Percentiles rank a stretch among this genome's conserved stretches.
phyloP scores from a whole-genome alignment of 2,797 vertebrate species.

The Acestrorhynchus altus region DNA sequence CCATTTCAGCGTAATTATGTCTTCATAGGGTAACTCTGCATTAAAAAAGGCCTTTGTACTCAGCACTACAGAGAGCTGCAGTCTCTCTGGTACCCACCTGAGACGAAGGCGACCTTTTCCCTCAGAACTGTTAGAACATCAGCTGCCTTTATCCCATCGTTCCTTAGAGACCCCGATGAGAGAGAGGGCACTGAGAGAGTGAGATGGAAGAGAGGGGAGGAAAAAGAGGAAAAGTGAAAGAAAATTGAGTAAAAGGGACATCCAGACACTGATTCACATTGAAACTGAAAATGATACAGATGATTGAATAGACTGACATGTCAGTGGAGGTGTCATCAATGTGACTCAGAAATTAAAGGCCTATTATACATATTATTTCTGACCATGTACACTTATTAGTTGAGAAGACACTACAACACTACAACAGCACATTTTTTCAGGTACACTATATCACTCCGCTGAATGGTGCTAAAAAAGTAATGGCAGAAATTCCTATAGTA shows the following conservation, averaged over 20 bases:
- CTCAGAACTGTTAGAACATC: slow-evolving; percentile 96
- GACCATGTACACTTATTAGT: no score
- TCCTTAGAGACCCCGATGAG: slow-evolving; percentile 86
- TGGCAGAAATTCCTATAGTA: no score
- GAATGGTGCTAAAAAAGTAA: no score
- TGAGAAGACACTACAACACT: no score
- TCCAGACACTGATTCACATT: background rate
- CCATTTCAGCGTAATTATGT: background rate
- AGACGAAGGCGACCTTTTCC: slow-evolving; percentile 99
- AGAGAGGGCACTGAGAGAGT: slow-evolving; percentile 52
- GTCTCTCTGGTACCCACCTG: slow-evolving; percentile 79
- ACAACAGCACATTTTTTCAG: no score
- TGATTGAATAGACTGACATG: background rate
- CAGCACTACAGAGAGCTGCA: slow-evolving; percentile 7
- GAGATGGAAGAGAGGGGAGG: background rate
- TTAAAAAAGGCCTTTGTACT: background rate
- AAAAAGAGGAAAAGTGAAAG: background rate
- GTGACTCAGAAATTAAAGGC: no score
- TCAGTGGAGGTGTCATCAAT: no score
- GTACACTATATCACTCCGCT: no score
- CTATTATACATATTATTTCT: no score
- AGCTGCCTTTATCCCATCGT: slow-evolving; percentile 91
- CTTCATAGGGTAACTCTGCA: background rate
- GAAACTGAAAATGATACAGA: background rate
- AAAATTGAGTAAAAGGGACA: background rate